Evolutionary conservation across 2,888 invertebrate genomes (phyloP).

Genomic region (Polydrusus pterygomalis): DNA sequence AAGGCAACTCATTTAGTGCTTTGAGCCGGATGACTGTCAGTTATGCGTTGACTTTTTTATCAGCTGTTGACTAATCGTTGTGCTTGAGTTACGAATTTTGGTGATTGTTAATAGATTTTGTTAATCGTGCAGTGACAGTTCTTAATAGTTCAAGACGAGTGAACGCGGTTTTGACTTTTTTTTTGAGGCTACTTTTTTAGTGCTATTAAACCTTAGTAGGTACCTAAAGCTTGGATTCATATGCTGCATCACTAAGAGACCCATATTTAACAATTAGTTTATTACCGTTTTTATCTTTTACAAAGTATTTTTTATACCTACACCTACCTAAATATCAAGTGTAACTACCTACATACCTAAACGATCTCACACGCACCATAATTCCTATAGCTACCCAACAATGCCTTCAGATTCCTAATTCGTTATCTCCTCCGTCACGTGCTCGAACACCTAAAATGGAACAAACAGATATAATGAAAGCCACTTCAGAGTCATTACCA

Average conservation of each 20-base stretch:
- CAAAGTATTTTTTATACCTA: no score
- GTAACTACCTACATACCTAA: no score
- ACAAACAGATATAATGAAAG: conserved; percentile 50
- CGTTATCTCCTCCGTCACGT: neutral
- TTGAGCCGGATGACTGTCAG: conserved; percentile 26
- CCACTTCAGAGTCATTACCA: conserved; percentile 48
- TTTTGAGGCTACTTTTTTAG: no score
- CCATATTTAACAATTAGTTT: neutral
- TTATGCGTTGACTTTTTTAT: conserved; percentile 18
- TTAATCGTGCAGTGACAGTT: conserved; percentile 1
- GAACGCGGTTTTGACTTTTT: neutral
- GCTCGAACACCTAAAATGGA: conserved; percentile 39
- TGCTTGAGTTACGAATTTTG: conserved; percentile 15
- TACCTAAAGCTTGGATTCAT: neutral
- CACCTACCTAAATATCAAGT: no score
- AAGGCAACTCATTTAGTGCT: conserved; percentile 39
- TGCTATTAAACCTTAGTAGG: neutral
- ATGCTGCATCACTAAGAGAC: neutral
- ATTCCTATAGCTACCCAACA: neutral
- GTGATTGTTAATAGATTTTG: neutral
- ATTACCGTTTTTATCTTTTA: neutral
- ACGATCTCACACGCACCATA: neutral
- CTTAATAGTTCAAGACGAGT: neutral
- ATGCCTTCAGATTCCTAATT: conserved; percentile 8
- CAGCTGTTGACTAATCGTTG: conserved; percentile 27